Percentiles rank a stretch among this genome's conserved stretches.
These are phyloP conservation scores for Onychomys arenicola DNA, from an alignment of 2,797 vertebrate genomes.

Conservation along the genomic window DNA sequence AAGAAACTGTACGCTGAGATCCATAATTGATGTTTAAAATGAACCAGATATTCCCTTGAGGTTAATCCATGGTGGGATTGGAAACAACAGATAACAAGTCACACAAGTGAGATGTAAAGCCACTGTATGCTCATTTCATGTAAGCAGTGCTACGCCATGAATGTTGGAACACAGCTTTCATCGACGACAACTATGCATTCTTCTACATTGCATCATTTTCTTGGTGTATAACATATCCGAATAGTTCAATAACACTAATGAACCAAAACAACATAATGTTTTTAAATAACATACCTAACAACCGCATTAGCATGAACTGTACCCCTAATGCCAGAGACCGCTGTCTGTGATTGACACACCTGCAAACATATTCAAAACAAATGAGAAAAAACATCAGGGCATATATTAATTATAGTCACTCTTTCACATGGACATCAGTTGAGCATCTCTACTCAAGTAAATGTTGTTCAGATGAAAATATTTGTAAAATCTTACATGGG, in stretches of 20 bases:
- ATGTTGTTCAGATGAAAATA: background rate
- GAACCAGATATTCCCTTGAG: background rate
- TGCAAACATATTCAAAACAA: conserved; percentile 78
- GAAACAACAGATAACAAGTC: background rate
- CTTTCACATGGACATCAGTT: background rate
- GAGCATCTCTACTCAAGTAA: conserved; percentile 33
- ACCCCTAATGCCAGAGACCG: conserved; percentile 90
- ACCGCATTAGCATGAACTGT: conserved; percentile 87
- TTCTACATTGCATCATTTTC: conserved; percentile 21
- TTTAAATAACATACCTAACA: conserved; percentile 87
- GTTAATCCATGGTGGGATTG: background rate
- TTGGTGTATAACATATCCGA: background rate
- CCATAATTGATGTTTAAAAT: conserved; percentile 13
- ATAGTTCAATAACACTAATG: conserved; percentile 4
- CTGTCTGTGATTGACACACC: conserved; percentile 89
- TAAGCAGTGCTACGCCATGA: background rate
- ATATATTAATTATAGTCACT: background rate
- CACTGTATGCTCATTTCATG: background rate
- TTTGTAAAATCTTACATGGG: background rate
- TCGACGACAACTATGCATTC: background rate
- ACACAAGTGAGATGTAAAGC: conserved; percentile 8
- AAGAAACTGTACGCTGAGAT: background rate
- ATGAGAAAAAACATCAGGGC: background rate
- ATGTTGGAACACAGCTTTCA: background rate
- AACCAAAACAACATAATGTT: conserved; percentile 26